Percentiles rank a stretch among this genome's conserved stretches.
Evolutionary conservation across 2,888 invertebrate species (phyloP).

Genomic region (Rotaria macrura): DNA sequence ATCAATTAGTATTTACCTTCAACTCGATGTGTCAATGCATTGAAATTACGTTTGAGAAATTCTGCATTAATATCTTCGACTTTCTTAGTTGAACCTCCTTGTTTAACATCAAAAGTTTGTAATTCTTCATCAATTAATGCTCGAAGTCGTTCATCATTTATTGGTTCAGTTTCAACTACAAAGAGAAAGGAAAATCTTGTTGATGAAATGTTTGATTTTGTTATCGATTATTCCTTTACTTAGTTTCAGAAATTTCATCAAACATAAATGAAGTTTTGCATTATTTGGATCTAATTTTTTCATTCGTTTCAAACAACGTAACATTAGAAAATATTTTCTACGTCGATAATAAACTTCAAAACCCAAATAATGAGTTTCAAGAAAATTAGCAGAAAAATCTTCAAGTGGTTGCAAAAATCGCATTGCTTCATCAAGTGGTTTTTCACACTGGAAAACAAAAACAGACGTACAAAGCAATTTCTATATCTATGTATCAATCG

Average conservation of each 20-base stretch:
- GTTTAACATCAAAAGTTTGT: conserved; percentile 20
- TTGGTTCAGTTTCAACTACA: neutral
- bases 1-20: neutral
- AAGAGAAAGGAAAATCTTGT: neutral
- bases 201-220: neutral
- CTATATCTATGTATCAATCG: too few relatives aligned
- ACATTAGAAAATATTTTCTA: conserved; percentile 29
- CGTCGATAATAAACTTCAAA: conserved; percentile 33
- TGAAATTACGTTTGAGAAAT: conserved; percentile 21
- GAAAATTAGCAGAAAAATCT: conserved; percentile 24
- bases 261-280: conserved; percentile 27
- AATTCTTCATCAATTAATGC: conserved; percentile 24
- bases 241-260: conserved; percentile 23
- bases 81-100: neutral
- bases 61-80: conserved; percentile 25
- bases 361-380: conserved; percentile 25
- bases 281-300: neutral
- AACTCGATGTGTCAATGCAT: neutral
- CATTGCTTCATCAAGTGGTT: conserved; percentile 33
- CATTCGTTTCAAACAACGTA: conserved; percentile 28
- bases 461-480: neutral
- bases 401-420: conserved; percentile 33
- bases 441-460: conserved; percentile 25
- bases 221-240: neutral
- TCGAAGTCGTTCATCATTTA: conserved; percentile 24